phyloP scores from a whole-genome alignment of 2,113 vertebrate genomes.

The Gymnobelideus leadbeateri region DNA sequence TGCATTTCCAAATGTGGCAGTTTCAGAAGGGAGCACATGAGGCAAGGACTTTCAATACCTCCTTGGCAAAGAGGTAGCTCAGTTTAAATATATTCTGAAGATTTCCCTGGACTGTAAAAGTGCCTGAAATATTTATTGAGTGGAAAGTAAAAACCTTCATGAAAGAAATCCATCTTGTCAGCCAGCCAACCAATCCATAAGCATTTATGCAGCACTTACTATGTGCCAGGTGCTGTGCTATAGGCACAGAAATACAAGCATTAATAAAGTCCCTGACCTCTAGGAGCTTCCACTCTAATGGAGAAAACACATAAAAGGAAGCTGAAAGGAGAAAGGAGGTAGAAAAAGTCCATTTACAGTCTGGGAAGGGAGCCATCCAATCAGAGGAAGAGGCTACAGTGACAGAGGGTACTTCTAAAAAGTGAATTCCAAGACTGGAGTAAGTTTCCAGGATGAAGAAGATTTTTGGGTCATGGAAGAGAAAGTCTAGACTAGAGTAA shows the following conservation, averaged over 20 bases:
- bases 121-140: not conserved
- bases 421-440: not conserved
- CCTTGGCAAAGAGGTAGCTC: not conserved
- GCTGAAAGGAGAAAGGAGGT: not conserved
- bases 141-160: not conserved
- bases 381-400: not conserved
- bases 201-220: not conserved
- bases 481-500: not conserved
- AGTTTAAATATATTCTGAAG: not conserved
- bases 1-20: not conserved
- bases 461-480: not conserved
- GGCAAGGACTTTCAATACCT: rapidly evolving
- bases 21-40: rapidly evolving
- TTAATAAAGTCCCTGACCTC: not conserved
- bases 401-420: not conserved
- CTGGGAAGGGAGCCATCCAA: not conserved
- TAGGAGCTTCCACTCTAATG: not conserved
- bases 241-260: not conserved
- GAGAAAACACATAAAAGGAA: not conserved
- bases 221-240: not conserved
- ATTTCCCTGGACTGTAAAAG: not conserved
- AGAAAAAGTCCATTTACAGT: not conserved
- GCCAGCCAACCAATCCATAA: not conserved
- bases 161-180: not conserved
- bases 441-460: not conserved